Evolutionary conservation across 2,113 vertebrate species (phyloP).

Genomic region (Peromyscus californicus): DNA sequence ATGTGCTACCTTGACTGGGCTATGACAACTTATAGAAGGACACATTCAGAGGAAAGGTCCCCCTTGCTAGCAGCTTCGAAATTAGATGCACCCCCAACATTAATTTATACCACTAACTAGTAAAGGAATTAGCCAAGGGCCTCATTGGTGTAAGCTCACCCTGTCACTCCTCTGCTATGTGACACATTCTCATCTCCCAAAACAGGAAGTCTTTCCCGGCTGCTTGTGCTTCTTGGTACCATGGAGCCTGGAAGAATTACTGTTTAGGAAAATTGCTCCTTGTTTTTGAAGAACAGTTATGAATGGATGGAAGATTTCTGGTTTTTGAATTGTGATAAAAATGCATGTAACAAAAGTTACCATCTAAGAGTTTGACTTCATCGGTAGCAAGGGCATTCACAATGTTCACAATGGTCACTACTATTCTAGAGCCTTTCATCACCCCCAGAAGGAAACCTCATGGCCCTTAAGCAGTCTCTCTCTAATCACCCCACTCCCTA

Average conservation of each 20-base stretch:
- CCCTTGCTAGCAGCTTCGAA: not conserved
- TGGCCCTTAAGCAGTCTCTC: not conserved
- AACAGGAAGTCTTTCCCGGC: not conserved
- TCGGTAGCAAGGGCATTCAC: not conserved
- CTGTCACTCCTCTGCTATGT: not conserved
- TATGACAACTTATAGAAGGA: not conserved
- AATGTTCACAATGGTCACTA: not conserved
- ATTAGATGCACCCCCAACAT: not conserved
- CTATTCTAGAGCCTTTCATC: not conserved
- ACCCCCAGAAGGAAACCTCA: not conserved
- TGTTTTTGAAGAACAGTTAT: not conserved
- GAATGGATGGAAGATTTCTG: not conserved
- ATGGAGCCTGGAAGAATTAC: not conserved
- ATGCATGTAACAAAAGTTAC: not conserved
- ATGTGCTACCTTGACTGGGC: not conserved
- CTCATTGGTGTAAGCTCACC: no score
- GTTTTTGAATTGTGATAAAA: not conserved
- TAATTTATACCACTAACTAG: not conserved
- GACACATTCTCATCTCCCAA: slow-evolving; percentile 8
- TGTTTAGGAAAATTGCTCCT: not conserved
- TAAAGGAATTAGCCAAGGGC: not conserved
- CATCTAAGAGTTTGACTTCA: not conserved
- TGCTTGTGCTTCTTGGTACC: not conserved
- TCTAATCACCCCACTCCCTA: not conserved
- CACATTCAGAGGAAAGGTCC: not conserved